Percentiles rank a stretch among this genome's conserved stretches.
phyloP scores from a whole-genome alignment of 2,888 invertebrate genomes.

The Laspeyria flexula region DNA sequence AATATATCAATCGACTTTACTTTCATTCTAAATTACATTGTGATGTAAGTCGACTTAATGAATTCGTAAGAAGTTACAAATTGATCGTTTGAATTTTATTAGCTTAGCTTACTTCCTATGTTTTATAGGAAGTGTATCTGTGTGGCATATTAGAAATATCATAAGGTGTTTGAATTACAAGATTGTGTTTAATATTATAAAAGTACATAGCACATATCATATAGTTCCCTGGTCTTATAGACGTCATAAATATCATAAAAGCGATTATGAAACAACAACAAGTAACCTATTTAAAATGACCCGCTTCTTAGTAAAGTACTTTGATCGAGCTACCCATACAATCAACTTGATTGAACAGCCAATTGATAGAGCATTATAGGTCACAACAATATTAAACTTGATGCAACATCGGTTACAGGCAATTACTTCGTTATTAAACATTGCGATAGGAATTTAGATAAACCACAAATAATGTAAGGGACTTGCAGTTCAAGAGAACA shows the following conservation, averaged over 20 bases:
- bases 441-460: background rate
- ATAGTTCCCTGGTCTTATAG: too few species aligned
- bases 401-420: background rate
- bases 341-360: conserved; percentile 3
- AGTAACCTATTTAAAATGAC: background rate
- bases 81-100: conserved; percentile 4
- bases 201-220: too few species aligned
- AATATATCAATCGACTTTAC: conserved; percentile 26
- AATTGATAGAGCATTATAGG: conserved; percentile 6
- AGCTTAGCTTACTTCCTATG: background rate
- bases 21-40: conserved; percentile 23
- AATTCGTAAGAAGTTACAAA: conserved; percentile 5
- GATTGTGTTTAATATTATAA: too few species aligned
- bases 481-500: too few species aligned
- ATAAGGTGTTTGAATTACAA: background rate
- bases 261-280: background rate
- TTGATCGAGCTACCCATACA: background rate
- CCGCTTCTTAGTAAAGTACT: background rate
- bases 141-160: background rate
- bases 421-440: conserved; percentile 5
- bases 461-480: background rate
- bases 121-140: conserved; percentile 1
- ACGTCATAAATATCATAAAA: too few species aligned
- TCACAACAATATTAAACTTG: background rate
- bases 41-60: conserved; percentile 30